Base-by-base conservation (phyloP, 1,140 invertebrate species). In the Aphaenogaster ashmeadi region DNA sequence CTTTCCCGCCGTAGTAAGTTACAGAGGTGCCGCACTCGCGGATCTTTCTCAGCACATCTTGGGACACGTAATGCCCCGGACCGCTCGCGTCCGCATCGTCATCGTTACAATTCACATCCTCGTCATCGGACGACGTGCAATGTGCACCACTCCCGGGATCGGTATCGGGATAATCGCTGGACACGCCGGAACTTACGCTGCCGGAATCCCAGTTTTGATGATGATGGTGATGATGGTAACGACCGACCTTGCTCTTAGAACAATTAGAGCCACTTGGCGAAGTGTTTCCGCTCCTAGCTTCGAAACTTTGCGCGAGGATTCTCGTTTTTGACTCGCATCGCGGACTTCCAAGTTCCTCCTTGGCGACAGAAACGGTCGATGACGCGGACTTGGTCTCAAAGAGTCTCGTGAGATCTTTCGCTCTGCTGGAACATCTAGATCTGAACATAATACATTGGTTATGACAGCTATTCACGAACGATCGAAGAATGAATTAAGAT, bases 21-120 rank as follows among this genome's bases (percentile, higher is more conserved):
- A 98, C 96, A 6, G 98, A 98, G 0, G 98, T 98, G 6, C 98
- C 98, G 91, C 97, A 98, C 92, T 98, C 98, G 64, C 98, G 96
- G 89, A 98, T 98, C 95, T 98, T 98, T 87, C 97, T 97, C 56
- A 98, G 93, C n/a, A 98, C 97, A 92, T 98, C 98, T 85, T 97
- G 96, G 18, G 97, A 97, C 0, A 98, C 97, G 89, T 97, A 97
- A 90, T 97, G 97, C 64, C 96, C 94, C 8, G 92, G 91, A 60
- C 95, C 89, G 3, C 89, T 78, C 7, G 93, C 88, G 8, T 92
- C 84, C 33, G 86, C 90, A 1, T 94, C 91, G 6, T 95, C 93
- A 0, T 94, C 90, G 47, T 90, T 90, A 9, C 89, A 91, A 44
- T 93, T 93, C 15, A 89, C 33, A 74, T 95, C 92, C 54, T 95